Evolutionary conservation across 2,797 vertebrate genomes (phyloP).

Genomic region (Melopsittacus undulatus): DNA sequence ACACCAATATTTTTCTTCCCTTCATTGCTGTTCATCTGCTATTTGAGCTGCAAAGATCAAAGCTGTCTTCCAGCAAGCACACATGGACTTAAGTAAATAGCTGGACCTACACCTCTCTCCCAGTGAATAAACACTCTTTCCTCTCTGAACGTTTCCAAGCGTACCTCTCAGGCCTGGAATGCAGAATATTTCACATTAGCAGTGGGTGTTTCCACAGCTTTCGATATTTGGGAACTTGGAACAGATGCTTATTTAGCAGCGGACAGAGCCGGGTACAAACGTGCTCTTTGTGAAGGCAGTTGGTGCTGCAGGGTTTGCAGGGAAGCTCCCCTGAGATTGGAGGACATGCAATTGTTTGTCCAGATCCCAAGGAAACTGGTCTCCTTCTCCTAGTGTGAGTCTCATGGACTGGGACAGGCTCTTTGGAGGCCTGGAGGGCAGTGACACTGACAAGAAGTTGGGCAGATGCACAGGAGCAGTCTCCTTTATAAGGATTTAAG

Average conservation of each 20-base stretch:
- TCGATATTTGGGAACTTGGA: constrained; percentile 68
- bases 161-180: constrained; percentile 71
- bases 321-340: constrained; percentile 30
- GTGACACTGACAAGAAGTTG: background rate
- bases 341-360: constrained; percentile 14
- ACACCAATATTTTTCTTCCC: constrained; percentile 42
- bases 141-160: constrained; percentile 69
- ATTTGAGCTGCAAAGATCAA: constrained; percentile 32
- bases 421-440: background rate
- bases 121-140: constrained; percentile 77
- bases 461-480: background rate
- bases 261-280: constrained; percentile 61
- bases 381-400: background rate
- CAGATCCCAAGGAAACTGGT: background rate
- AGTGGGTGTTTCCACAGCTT: constrained; percentile 74
- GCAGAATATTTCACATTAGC: constrained; percentile 74
- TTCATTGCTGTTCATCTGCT: constrained; percentile 11
- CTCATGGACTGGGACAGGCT: background rate
- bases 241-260: constrained; percentile 78
- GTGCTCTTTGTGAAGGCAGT: constrained; percentile 66
- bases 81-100: constrained; percentile 61
- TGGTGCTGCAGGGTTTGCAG: constrained; percentile 53
- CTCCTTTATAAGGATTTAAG: background rate
- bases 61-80: constrained; percentile 46
- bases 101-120: constrained; percentile 55